These are phyloP conservation scores for Arbacia lixula DNA, from an alignment of 53 echinoderm and acorn worm genomes.

Conservation along the genomic window DNA sequence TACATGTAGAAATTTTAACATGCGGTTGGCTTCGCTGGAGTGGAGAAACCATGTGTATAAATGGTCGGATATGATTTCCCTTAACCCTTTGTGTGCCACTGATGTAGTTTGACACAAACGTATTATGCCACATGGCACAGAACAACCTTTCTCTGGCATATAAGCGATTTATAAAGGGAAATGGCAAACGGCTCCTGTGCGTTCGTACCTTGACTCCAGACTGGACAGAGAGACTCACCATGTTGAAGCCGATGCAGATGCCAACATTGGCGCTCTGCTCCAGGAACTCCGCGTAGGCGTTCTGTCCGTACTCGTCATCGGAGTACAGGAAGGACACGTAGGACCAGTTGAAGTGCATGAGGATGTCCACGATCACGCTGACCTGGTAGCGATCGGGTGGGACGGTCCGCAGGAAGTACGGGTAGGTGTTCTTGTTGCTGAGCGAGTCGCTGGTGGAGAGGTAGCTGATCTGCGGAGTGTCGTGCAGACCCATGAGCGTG, in stretches of 20 bases:
- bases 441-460: slow-evolving; percentile 88
- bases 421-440: slow-evolving; percentile 69
- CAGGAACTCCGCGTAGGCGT: slow-evolving; percentile 68
- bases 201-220: no score
- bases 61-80: no score
- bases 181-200: no score
- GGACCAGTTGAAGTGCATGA: slow-evolving; percentile 83
- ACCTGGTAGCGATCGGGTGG: slow-evolving; percentile 89
- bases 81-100: no score
- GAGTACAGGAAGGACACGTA: slow-evolving; percentile 89
- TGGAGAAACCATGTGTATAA: no score
- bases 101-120: no score
- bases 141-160: no score
- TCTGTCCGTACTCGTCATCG: slow-evolving; percentile 87
- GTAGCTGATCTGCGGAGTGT: slow-evolving; percentile 89
- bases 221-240: slow-evolving; percentile 48
- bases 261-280: slow-evolving; percentile 41
- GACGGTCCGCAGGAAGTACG: slow-evolving; percentile 86
- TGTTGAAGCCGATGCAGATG: slow-evolving; percentile 67
- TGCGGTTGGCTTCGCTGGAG: no score
- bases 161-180: no score
- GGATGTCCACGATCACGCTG: slow-evolving; percentile 80
- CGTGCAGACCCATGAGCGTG: slow-evolving; percentile 74
- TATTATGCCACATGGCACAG: no score
- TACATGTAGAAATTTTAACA: no score